Base-by-base conservation (phyloP, 30 jellyfish, hydroid and myxozoan species). In the Aurelia aurita complex sp. Pacific region DNA sequence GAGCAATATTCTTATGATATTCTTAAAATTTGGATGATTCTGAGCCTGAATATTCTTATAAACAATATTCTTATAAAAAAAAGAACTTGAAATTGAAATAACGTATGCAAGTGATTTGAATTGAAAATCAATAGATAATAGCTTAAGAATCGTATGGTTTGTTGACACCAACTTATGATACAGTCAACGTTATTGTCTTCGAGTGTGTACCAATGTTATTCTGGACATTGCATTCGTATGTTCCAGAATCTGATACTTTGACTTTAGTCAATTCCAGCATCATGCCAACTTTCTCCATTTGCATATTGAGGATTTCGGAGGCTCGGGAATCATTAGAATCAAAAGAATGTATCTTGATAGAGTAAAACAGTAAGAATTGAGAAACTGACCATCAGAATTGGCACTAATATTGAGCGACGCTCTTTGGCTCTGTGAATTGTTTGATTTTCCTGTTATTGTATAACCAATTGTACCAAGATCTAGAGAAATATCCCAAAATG, bases 401-500 rank as follows among this genome's bases (percentile, higher is more conserved):
- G 91, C 73, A 42, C 73, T 82, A 32, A 76, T 57, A 61, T 54
- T 68, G 1, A 82, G n/a, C 0, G 91, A n/a, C 7, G 83, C 40
- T 67, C 69, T 35, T 67, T 77, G 89, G 38, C 69, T 78, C 40
- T 64, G 81, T 8, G 92, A 50, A 38, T 42, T 69, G 51, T 55
- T 73, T 15, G 51, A 61, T 50, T 76, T 86, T 19, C 64, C 55
- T 62, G 96, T 66, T 23, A 84, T 80, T 57, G 89, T 60, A 54
- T 92, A 77, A 16, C 88, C 98, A 46, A 86, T 76, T 34, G 63
- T 83, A 14, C 98, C 98, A 35, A 92, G 96, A 67, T 92, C 98
- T 29, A 92, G 70, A 5, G 98, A 92, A 14, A 92, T 92, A 64
- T 92, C 98, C 98, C 98, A 92, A 70, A 92, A 92, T 59, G 98